A percentile compares a stretch with the other conserved stretches of the same genome.
These are phyloP conservation scores for Chloropsis hardwickii DNA, from an alignment of 2,113 vertebrate species.

Conservation along the genomic window DNA sequence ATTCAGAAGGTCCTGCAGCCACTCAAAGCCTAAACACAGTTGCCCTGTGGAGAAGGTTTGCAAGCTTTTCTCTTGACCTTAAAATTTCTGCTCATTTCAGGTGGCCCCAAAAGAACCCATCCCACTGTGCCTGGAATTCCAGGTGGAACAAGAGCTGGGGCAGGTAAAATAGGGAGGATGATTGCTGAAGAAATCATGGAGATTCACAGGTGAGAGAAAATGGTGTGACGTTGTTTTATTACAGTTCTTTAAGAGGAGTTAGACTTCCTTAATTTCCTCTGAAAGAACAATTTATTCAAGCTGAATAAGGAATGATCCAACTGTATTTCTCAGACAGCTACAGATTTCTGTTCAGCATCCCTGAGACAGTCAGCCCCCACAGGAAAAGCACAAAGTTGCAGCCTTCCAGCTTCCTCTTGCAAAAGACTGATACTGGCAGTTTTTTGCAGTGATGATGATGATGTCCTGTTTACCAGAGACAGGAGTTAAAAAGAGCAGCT, in stretches of 20 bases:
- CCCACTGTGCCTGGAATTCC: constrained; percentile 95
- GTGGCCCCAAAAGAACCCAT: constrained; percentile 86
- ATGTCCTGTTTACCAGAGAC: background rate
- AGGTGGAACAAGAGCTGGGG: constrained; percentile 93
- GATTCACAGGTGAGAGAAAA: constrained; percentile 88
- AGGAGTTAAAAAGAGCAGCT: background rate
- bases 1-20: background rate
- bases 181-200: constrained; percentile 99
- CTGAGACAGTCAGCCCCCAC: background rate
- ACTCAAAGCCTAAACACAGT: background rate
- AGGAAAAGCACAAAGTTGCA: background rate
- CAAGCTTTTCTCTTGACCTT: background rate
- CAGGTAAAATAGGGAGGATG: constrained; percentile 98
- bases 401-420: background rate
- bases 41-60: background rate
- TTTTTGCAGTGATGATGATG: background rate
- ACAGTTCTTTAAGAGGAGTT: background rate
- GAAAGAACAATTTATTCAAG: background rate
- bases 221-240: background rate
- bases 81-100: constrained; percentile 56
- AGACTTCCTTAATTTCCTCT: background rate
- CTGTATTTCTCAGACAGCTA: background rate
- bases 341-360: background rate
- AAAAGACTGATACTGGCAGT: background rate
- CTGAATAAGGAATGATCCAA: background rate